Conservation (phyloP, 2,888 invertebrate genomes). For the Diaperis boleti region DNA sequence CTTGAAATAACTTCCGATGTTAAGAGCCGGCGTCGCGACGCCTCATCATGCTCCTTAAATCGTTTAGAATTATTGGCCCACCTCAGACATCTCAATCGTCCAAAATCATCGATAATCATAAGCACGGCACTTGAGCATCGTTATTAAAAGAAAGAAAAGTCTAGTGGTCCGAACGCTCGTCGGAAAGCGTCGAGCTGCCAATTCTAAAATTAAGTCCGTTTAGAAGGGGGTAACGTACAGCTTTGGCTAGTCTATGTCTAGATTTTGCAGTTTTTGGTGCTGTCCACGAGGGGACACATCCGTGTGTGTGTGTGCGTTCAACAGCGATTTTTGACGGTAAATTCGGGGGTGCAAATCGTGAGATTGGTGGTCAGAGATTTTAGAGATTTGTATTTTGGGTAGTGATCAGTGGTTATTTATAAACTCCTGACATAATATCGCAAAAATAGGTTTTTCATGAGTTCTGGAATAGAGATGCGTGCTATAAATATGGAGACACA, state of each 20-base stretch:
- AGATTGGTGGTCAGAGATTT: not conserved
- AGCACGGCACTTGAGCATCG: not conserved
- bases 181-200: constrained; percentile 71
- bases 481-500: constrained; percentile 44
- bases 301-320: constrained; percentile 16
- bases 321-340: constrained; percentile 48
- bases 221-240: constrained; percentile 61
- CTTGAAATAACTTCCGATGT: constrained; percentile 6
- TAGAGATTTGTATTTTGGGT: constrained; percentile 6
- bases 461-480: constrained; percentile 17
- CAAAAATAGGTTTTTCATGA: constrained; percentile 13
- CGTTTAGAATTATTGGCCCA: constrained; percentile 16
- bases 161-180: constrained; percentile 50
- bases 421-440: constrained; percentile 9
- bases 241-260: constrained; percentile 56
- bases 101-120: constrained; percentile 17
- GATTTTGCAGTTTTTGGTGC: constrained; percentile 64
- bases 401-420: constrained; percentile 4
- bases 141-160: constrained; percentile 16
- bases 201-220: constrained; percentile 71
- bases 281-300: constrained; percentile 56
- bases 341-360: constrained; percentile 10
- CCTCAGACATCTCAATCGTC: constrained; percentile 18
- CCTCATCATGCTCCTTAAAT: constrained; percentile 9
- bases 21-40: constrained; percentile 15